These are phyloP conservation scores for Nycteola revayana DNA, from an alignment of 2,888 invertebrate species.

Conservation along the genomic window DNA sequence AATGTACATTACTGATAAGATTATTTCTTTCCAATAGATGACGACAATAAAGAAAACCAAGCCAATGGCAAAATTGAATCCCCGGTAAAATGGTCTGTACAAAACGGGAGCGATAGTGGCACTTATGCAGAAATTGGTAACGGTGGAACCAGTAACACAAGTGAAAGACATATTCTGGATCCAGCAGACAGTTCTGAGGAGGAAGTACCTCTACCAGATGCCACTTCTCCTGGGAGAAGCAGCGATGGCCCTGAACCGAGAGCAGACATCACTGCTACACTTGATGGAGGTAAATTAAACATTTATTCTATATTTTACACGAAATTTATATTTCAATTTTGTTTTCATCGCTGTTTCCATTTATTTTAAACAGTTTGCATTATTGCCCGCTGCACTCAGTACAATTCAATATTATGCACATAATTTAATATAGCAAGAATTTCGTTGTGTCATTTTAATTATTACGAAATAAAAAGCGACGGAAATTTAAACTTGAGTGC, in stretches of 20 bases:
- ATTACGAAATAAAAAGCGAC: slow-evolving; percentile 36
- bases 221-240: slow-evolving; percentile 73
- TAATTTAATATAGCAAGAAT: slow-evolving; percentile 1
- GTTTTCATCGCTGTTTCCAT: too few relatives aligned
- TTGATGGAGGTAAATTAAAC: slow-evolving; percentile 59
- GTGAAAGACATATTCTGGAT: slow-evolving; percentile 72
- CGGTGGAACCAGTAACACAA: slow-evolving; percentile 66
- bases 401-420: too few relatives aligned
- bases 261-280: slow-evolving; percentile 71
- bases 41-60: slow-evolving; percentile 78
- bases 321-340: too few relatives aligned
- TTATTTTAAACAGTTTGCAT: too few relatives aligned
- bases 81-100: slow-evolving; percentile 71
- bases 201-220: slow-evolving; percentile 71
- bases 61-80: slow-evolving; percentile 75
- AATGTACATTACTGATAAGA: too few relatives aligned
- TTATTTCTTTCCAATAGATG: slow-evolving; percentile 43
- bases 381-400: too few relatives aligned
- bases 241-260: slow-evolving; percentile 76
- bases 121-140: slow-evolving; percentile 78
- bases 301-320: too few relatives aligned
- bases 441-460: slow-evolving; percentile 13
- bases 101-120: slow-evolving; percentile 76
- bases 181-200: slow-evolving; percentile 78
- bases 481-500: slow-evolving; percentile 42